phyloP scores from a whole-genome alignment of 1,140 invertebrate genomes.

The Drosophila simulans region DNA sequence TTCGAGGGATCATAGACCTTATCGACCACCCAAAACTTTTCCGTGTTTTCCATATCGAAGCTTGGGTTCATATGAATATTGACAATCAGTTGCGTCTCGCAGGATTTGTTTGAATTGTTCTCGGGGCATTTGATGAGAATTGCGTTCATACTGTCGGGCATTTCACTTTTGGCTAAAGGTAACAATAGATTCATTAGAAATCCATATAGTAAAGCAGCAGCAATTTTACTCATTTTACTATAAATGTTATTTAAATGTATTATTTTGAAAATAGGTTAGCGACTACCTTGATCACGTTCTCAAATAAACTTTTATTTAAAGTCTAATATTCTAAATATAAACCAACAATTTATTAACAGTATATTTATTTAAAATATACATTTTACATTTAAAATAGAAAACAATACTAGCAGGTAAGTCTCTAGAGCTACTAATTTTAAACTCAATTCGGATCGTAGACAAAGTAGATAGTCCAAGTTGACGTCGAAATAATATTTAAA shows the following conservation, averaged over 20 bases:
- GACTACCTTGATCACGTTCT: constrained; percentile 7
- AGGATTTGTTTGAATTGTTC: constrained; percentile 9
- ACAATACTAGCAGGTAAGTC: constrained; percentile 38
- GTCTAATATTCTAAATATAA: constrained; percentile 15
- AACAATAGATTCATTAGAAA: not conserved
- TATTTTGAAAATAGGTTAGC: constrained; percentile 13
- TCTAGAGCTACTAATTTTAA: constrained; percentile 29
- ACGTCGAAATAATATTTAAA: constrained; percentile 60
- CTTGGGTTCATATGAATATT: constrained; percentile 58
- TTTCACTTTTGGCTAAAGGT: constrained; percentile 2
- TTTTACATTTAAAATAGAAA: constrained; percentile 30
- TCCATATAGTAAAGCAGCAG: not conserved
- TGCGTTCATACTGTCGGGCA: constrained; percentile 32
- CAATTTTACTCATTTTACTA: constrained; percentile 12
- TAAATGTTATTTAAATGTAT: not conserved
- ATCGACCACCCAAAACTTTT: constrained; percentile 51
- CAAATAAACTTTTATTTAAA: not conserved
- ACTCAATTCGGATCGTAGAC: constrained; percentile 16
- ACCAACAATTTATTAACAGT: constrained; percentile 41
- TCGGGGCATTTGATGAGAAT: constrained; percentile 44
- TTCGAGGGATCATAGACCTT: constrained; percentile 50
- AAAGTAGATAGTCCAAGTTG: constrained; percentile 36
- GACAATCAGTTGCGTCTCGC: constrained; percentile 57
- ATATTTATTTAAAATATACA: constrained; percentile 49
- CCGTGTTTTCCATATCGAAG: constrained; percentile 22